Evolutionary conservation across 2,888 invertebrate species (phyloP), one percentile per base, ranked within the genome.

Genomic region (Andrena hattorfiana): DNA sequence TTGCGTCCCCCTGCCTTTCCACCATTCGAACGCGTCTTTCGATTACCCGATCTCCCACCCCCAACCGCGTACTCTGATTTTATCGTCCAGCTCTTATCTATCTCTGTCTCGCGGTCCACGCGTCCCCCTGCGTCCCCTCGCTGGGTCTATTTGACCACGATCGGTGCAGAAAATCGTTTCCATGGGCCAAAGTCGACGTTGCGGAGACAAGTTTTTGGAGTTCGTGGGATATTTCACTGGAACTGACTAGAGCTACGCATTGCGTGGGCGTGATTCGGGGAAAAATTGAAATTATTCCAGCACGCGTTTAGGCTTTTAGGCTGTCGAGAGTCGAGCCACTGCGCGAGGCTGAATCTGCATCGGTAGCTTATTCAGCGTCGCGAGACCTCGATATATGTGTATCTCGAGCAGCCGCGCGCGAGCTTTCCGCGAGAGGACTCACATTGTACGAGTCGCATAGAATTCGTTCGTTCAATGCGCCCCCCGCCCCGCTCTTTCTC

Each of bases 341-440:
- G 32, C 8, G 67, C 42, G 66, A 62, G 72, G 72, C 80, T 72
- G 80, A 81, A 80, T 80, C 72, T 80, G 80, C 80, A 80, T 80
- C 80, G 80, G 80, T 80, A 71, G 80, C 80, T 79, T 80, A 80
- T 80, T 80, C 80, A 80, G 71, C 70, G 79, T 70, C 79, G 79
- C 72, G 73, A 81, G 72, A 72, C 73, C 81, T 81, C 72, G 80
- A 81, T 80, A 81, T 81, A 81, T 80, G 74, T 81, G 74, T 81
- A 56, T 56, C 81, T 81, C 81, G 81, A 81, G 73, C 73, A 62
- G 68, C 62, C 67, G 67, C 48, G 80, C 63, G 67, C 80, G 71
- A 66, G 81, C 81, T 81, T 81, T 81, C 74, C 81, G 81, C 81
- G 81, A 81, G 81, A 83, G 77, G 71, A 80, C 67, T 81, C 76